Base-by-base conservation (phyloP, 2,797 vertebrate genomes). In the Chromobotia macracanthus region DNA sequence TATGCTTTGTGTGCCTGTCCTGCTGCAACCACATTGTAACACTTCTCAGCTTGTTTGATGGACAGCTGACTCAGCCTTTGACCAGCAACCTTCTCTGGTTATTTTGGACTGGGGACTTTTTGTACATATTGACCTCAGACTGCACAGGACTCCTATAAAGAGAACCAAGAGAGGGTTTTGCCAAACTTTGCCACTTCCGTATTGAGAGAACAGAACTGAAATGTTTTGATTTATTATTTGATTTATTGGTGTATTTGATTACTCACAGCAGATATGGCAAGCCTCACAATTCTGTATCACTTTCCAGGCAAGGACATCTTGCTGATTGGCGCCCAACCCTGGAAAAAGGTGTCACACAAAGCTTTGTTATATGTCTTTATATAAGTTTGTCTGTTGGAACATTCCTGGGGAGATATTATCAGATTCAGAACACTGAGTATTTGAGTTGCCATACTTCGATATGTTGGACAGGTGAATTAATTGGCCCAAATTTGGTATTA, bases 261-360 rank as follows among this genome's bases (percentile, higher is more conserved):
- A 84, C 80, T 75, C 69, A 61, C 66, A 50, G n/a, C 63, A 61
- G 80, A 71, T 76, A 90, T 92, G 89, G 89, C 88, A 12, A 75
- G 73, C 79, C 67, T 91, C 64, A 79, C 84, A 13, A 50, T 87
- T 69, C 74, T 89, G 65, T 86, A 90, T 65, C 85, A 63, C 51
- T 85, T 90, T 64, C 80, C 72, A 87, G 87, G 58, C 89, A 85
- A 72, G 76, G 82, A 70, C 81, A 61, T 9, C 84, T 90, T 69
- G 84, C 85, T 19, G 84, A 76, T 56, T 63, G 51, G 25, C 46
- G 51, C 38, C 38, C 72, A 8, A 35, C 60, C 31, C 66, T n/a
- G 38, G 72, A 85, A 15, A 80, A 83, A 81, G 86, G 90, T 65
- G 87, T 86, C 55, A 61, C 46, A 76, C 23, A 15, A 15, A 74